Evolutionary conservation across 2,888 invertebrate species (phyloP).

Genomic region (Rhagium mordax): DNA sequence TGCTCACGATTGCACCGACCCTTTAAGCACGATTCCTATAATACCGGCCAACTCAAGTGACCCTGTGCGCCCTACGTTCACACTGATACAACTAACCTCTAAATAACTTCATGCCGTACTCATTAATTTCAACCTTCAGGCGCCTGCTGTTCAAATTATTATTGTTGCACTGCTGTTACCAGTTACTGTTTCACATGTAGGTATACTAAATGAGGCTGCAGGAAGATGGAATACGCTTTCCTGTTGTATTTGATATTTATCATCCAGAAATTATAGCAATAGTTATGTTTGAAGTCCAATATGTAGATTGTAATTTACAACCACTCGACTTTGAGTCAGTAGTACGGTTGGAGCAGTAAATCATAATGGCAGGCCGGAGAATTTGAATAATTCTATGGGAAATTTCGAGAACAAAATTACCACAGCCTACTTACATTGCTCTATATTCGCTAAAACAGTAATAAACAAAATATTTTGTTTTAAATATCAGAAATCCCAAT

Average conservation of each 20-base stretch:
- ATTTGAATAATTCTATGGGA: slow-evolving; percentile 6
- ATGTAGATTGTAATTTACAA: slow-evolving; percentile 25
- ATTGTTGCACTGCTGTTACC: slow-evolving; percentile 36
- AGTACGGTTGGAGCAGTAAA: slow-evolving; percentile 4
- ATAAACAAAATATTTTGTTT: too few relatives aligned
- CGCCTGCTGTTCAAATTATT: slow-evolving; percentile 35
- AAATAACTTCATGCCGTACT: slow-evolving; percentile 39
- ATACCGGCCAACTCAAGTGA: slow-evolving; percentile 45
- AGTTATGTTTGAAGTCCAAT: slow-evolving; percentile 15
- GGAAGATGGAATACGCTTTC: slow-evolving; percentile 5
- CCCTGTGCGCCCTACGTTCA: slow-evolving; percentile 30
- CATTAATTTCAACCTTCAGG: slow-evolving; percentile 46
- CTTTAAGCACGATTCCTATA: slow-evolving; percentile 49
- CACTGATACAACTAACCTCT: slow-evolving; percentile 45
- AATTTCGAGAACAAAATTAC: background rate
- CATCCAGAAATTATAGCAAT: slow-evolving; percentile 19
- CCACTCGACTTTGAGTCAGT: background rate
- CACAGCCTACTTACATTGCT: too few relatives aligned
- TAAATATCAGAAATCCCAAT: too few relatives aligned
- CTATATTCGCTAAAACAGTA: too few relatives aligned
- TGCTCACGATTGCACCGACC: slow-evolving; percentile 49
- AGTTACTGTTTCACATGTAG: slow-evolving; percentile 22
- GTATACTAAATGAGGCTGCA: slow-evolving; percentile 11
- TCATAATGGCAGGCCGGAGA: slow-evolving; percentile 13
- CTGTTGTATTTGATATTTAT: slow-evolving; percentile 20